phyloP scores from a whole-genome alignment of 2,797 vertebrate species.

The Brachymystax lenok region DNA sequence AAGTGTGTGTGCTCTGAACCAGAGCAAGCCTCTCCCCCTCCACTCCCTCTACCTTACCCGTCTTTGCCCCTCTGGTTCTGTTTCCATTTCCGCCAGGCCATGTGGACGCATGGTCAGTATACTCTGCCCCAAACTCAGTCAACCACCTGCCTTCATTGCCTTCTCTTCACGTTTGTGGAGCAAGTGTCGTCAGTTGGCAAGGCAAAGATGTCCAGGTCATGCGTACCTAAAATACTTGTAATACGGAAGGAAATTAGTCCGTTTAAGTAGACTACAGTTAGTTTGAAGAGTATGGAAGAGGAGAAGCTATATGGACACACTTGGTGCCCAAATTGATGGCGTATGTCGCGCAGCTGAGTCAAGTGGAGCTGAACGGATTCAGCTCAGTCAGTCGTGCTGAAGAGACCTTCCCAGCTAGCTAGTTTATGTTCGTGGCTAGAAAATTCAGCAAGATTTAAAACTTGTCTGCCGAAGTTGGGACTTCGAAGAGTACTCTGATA shows the following conservation, averaged over 20 bases:
- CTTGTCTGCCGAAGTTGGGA: no score
- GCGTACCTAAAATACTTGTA: constrained; percentile 26
- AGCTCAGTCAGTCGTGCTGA: no score
- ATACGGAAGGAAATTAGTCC: constrained; percentile 48
- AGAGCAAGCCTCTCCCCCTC: neutral
- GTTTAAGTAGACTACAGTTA: constrained; percentile 52
- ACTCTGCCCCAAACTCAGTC: constrained; percentile 11
- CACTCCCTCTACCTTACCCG: neutral
- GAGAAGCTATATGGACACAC: no score
- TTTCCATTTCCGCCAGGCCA: neutral
- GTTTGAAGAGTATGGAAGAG: constrained; percentile 36
- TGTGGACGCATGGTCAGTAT: constrained; percentile 6
- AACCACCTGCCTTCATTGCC: neutral
- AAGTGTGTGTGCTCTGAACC: constrained; percentile 8
- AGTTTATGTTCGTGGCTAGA: no score
- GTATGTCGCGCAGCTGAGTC: no score
- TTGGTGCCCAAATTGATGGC: no score
- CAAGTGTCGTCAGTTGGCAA: constrained; percentile 28
- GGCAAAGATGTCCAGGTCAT: constrained; percentile 38
- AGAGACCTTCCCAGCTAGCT: no score
- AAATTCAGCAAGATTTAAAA: no score
- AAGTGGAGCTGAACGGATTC: no score
- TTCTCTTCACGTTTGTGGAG: constrained; percentile 14
- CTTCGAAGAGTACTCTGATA: no score
- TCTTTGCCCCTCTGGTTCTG: neutral